phyloP scores from a whole-genome alignment of 1,140 invertebrate genomes.

The Leptestheria dahalacensis region DNA sequence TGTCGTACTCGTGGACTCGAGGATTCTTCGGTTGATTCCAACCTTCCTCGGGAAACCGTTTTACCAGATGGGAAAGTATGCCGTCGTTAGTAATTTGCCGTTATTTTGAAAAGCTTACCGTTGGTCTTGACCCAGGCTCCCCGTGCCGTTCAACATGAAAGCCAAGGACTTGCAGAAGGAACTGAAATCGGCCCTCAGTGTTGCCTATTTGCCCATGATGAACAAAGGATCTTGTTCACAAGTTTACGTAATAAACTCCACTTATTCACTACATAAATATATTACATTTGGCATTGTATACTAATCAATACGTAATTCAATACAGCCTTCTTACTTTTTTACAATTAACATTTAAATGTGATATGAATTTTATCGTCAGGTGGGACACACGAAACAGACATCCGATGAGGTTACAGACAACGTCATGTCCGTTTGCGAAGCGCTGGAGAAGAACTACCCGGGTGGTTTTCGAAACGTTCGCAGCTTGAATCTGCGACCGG shows the following conservation, averaged over 20 bases:
- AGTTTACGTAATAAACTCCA: slow-evolving; percentile 7
- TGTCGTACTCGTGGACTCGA: slow-evolving; percentile 26
- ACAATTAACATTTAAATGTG: background rate
- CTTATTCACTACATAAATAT: too few species aligned
- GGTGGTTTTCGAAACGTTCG: slow-evolving; percentile 17
- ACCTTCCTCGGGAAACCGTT: slow-evolving; percentile 27
- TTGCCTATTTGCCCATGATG: slow-evolving; percentile 3
- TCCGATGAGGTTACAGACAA: slow-evolving; percentile 15
- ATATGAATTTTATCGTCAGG: background rate
- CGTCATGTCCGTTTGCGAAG: slow-evolving; percentile 3
- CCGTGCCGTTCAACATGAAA: slow-evolving; percentile 4
- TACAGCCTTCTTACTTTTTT: background rate
- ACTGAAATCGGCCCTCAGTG: slow-evolving; percentile 1
- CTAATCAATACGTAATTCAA: too few species aligned
- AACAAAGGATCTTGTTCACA: slow-evolving; percentile 9
- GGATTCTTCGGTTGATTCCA: slow-evolving; percentile 25
- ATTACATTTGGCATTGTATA: too few species aligned
- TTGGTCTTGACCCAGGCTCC: slow-evolving; percentile 10
- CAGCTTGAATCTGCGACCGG: slow-evolving; percentile 15
- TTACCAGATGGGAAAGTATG: slow-evolving; percentile 26
- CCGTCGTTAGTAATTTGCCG: background rate
- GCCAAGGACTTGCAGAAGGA: slow-evolving; percentile 1
- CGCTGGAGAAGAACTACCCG: slow-evolving; percentile 15
- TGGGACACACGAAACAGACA: slow-evolving; percentile 11
- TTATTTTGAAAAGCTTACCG: background rate